A percentile compares a stretch with the other conserved stretches of the same genome.
Conservation (phyloP, 2,797 vertebrate species). For the Benthosema pterotum region DNA sequence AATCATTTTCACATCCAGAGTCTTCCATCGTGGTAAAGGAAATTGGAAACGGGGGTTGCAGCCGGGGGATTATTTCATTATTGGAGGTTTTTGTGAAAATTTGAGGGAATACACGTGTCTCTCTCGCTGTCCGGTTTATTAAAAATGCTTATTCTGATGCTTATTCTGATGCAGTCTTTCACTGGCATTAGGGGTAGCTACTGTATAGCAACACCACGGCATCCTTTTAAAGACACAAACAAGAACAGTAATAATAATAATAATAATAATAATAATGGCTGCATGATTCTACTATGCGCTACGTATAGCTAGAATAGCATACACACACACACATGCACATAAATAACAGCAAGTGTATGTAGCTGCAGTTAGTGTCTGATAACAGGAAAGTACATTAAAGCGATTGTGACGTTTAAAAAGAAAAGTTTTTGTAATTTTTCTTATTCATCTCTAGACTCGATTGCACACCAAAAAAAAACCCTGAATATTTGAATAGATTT, state of each 20-base stretch:
- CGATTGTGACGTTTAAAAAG: too few relatives aligned
- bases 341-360: neutral
- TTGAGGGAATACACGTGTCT: constrained; percentile 6
- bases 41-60: neutral
- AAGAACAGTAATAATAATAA: too few relatives aligned
- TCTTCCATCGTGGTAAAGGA: constrained; percentile 63
- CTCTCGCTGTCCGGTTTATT: constrained; percentile 19
- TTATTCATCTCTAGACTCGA: too few relatives aligned
- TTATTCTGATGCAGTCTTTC: constrained; percentile 35
- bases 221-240: constrained; percentile 25
- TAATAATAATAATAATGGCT: constrained; percentile 47
- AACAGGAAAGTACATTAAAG: constrained; percentile 42
- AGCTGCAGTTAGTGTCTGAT: constrained; percentile 40
- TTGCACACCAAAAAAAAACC: too few relatives aligned
- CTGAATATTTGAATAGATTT: too few relatives aligned
- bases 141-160: constrained; percentile 42
- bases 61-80: constrained; percentile 30
- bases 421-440: too few relatives aligned
- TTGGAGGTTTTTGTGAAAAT: constrained; percentile 18
- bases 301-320: constrained; percentile 45
- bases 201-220: constrained; percentile 39
- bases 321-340: neutral
- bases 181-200: constrained; percentile 22
- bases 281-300: constrained; percentile 52
- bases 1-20: constrained; percentile 51